Conservation (phyloP, 2,797 vertebrate genomes). For the Nyctibius grandis region DNA sequence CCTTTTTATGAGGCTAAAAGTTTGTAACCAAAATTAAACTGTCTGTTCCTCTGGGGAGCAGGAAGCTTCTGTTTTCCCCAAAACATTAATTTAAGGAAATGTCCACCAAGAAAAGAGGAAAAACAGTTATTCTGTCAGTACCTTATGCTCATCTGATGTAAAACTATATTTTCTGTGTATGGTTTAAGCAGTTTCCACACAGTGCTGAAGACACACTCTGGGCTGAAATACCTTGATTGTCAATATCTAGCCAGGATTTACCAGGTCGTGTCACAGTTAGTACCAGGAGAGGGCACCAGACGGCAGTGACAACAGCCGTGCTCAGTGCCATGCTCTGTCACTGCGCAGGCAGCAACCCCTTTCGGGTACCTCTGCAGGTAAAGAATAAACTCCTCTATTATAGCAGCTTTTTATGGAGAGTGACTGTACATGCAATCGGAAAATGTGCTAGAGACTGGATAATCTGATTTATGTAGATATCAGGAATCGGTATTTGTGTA, state of each 20-base stretch:
- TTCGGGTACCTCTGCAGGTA: background rate
- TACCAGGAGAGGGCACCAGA: constrained; percentile 58
- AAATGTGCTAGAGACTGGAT: background rate
- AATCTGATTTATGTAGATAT: background rate
- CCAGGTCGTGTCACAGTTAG: accelerated
- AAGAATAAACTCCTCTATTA: background rate
- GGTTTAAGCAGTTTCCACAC: background rate
- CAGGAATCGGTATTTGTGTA: accelerated
- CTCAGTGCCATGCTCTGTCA: accelerated
- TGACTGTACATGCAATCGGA: background rate
- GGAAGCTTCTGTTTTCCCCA: background rate
- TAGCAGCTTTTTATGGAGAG: background rate
- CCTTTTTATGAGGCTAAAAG: background rate
- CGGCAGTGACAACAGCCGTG: background rate
- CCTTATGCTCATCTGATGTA: background rate
- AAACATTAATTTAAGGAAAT: background rate
- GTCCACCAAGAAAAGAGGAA: background rate
- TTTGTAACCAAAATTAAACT: background rate
- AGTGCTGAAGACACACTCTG: accelerated
- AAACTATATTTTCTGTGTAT: background rate
- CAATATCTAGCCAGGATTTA: accelerated
- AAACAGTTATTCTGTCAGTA: background rate
- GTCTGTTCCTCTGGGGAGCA: background rate
- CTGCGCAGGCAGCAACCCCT: background rate
- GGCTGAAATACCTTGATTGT: background rate